Evolutionary conservation across 2,113 vertebrate species (phyloP).

Genomic region (Corythornis madagascariensis): DNA sequence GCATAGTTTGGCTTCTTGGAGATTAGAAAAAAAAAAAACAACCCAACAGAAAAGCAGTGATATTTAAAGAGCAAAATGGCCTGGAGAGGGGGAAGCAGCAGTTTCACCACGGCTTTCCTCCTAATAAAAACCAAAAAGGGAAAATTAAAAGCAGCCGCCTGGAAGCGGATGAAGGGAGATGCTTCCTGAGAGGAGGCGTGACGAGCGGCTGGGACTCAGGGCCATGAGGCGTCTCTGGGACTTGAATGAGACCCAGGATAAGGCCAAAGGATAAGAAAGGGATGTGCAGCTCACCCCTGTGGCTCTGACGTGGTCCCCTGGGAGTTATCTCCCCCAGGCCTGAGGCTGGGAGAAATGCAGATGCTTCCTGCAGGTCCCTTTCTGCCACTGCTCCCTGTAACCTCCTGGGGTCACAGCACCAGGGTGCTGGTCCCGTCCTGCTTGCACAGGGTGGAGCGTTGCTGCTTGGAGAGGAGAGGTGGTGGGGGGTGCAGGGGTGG

Average conservation of each 20-base stretch:
- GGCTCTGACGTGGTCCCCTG: background rate
- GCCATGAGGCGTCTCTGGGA: background rate
- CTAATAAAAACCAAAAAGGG: constrained; percentile 34
- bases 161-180: constrained; percentile 13
- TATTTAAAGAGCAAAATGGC: constrained; percentile 29
- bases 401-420: rapidly evolving
- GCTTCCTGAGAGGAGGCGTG: background rate
- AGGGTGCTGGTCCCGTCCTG: background rate
- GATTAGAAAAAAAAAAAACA: background rate
- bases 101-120: constrained; percentile 9
- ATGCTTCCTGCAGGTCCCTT: constrained; percentile 73
- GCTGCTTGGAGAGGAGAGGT: background rate
- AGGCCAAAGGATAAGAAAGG: background rate
- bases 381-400: background rate
- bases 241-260: background rate
- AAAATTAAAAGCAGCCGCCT: constrained; percentile 52
- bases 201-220: rapidly evolving
- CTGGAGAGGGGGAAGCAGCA: background rate
- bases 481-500: background rate
- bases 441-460: rapidly evolving
- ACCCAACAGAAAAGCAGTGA: background rate
- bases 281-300: rapidly evolving
- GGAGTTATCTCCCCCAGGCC: constrained; percentile 1
- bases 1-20: background rate
- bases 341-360: constrained; percentile 70